Conservation (phyloP, 2,113 vertebrate species). For the Chaetodon auriga region DNA sequence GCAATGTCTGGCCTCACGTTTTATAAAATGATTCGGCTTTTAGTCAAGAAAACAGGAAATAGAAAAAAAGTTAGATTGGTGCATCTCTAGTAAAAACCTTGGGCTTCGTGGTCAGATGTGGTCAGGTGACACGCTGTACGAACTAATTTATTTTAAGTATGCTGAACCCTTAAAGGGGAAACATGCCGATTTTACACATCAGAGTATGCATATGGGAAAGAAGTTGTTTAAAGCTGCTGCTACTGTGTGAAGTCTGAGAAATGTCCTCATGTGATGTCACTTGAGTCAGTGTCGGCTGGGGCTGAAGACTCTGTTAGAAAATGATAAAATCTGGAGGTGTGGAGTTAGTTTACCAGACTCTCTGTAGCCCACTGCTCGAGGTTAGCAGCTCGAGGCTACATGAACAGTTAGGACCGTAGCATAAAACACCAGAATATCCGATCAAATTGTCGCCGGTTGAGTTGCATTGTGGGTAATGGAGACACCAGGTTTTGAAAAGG, state of each 20-base stretch:
- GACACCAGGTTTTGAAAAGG: neutral
- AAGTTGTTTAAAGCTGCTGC: neutral
- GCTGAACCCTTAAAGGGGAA: neutral
- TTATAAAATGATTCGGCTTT: neutral
- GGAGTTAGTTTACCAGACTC: no score
- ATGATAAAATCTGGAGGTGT: neutral
- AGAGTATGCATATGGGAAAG: neutral
- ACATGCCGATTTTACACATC: neutral
- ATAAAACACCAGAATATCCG: neutral
- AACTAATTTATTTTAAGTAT: neutral
- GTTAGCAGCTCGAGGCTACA: neutral
- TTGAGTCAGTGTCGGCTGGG: neutral
- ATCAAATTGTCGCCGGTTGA: neutral
- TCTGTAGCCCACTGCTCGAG: neutral
- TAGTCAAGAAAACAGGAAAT: neutral
- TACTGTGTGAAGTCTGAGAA: neutral
- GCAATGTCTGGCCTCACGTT: neutral
- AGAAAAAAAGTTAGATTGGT: neutral
- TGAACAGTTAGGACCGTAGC: neutral
- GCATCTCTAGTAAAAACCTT: neutral
- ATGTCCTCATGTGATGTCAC: neutral
- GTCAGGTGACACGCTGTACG: neutral
- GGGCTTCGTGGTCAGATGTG: neutral
- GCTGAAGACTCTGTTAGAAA: neutral
- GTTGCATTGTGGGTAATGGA: neutral